phyloP scores from a whole-genome alignment of 2,888 invertebrate genomes.

The Mythimna albipuncta region DNA sequence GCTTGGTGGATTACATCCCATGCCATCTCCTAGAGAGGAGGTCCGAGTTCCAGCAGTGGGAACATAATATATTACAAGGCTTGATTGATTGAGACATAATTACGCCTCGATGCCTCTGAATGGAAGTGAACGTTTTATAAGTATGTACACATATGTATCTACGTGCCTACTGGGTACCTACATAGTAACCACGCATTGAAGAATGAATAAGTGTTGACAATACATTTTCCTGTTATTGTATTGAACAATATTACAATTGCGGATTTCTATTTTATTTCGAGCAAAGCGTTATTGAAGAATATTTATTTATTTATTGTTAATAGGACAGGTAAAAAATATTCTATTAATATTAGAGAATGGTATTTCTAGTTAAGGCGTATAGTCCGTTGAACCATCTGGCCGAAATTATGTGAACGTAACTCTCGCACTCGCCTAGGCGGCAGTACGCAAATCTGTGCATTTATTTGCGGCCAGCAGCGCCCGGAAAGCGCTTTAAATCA shows the following conservation, averaged over 20 bases:
- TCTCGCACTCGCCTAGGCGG: too few relatives aligned
- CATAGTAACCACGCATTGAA: constrained; percentile 19
- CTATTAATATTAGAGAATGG: not conserved
- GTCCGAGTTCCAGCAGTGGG: too few relatives aligned
- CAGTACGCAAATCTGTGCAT: too few relatives aligned
- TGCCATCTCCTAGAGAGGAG: too few relatives aligned
- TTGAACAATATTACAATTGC: constrained; percentile 26
- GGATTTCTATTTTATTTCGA: constrained; percentile 37
- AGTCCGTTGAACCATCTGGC: too few relatives aligned
- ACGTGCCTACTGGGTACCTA: not conserved
- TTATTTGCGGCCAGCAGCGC: too few relatives aligned
- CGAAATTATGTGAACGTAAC: too few relatives aligned
- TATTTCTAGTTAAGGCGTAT: too few relatives aligned
- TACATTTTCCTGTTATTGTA: constrained; percentile 42
- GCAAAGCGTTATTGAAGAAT: constrained; percentile 5
- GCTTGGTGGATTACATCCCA: too few relatives aligned
- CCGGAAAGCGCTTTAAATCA: too few relatives aligned
- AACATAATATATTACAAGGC: too few relatives aligned
- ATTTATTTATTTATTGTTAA: not conserved
- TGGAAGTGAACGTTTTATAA: constrained; percentile 1
- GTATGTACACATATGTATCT: constrained; percentile 4
- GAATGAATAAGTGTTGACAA: constrained; percentile 40
- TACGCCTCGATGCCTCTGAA: not conserved
- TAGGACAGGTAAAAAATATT: constrained; percentile 3
- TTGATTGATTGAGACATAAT: too few relatives aligned